Evolutionary conservation across 2,888 invertebrate species (phyloP).

Genomic region (Agrochola lota): DNA sequence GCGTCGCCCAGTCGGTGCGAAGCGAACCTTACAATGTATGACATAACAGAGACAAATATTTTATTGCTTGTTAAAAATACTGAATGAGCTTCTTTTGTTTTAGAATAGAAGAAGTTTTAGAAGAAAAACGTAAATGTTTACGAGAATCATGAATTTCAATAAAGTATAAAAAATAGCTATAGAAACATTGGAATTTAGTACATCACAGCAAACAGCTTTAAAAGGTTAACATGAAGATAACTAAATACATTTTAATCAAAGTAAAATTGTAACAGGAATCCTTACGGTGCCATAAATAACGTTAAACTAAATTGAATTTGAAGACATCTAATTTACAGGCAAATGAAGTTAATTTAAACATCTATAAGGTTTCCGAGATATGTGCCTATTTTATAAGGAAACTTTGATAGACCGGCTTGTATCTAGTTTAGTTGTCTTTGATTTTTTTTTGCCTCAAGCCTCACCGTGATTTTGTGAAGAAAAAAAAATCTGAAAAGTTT

Average conservation of each 20-base stretch:
- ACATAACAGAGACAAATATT: conserved; percentile 12
- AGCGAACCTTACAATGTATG: conserved; percentile 18
- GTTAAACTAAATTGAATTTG: conserved; percentile 60
- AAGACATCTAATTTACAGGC: conserved; percentile 59
- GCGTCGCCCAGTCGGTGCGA: not conserved
- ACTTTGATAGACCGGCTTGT: not conserved
- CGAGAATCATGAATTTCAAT: conserved; percentile 6
- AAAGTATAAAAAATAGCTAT: not conserved
- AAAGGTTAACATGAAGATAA: conserved; percentile 21
- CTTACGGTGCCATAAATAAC: conserved; percentile 52
- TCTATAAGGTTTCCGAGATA: conserved; percentile 42
- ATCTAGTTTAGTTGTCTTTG: not conserved
- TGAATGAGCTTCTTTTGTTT: conserved; percentile 8
- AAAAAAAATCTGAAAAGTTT: not conserved
- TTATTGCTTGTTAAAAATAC: conserved; percentile 23
- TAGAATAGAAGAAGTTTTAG: not conserved
- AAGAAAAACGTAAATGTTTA: conserved; percentile 1
- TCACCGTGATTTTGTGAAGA: too few species aligned
- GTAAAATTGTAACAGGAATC: conserved; percentile 38
- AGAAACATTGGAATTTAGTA: not conserved
- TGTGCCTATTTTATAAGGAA: conserved; percentile 3
- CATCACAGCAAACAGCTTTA: conserved; percentile 1
- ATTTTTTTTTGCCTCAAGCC: too few species aligned
- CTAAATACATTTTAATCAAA: conserved; percentile 47
- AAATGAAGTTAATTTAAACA: conserved; percentile 53